phyloP scores from a whole-genome alignment of 2,888 invertebrate genomes.

The Helobdella robusta region DNA sequence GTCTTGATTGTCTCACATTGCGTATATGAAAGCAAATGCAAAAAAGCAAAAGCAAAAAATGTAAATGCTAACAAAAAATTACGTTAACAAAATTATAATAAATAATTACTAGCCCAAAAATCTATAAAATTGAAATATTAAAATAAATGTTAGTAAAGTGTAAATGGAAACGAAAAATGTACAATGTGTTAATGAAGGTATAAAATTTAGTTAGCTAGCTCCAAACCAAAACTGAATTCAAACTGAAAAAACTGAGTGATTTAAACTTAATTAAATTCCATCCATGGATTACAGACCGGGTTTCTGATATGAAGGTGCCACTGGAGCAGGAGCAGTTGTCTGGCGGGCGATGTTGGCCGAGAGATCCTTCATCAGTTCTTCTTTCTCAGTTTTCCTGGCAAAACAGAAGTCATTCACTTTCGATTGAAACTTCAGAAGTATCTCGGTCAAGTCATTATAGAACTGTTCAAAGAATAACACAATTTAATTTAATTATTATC shows the following conservation, averaged over 20 bases:
- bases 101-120: neutral
- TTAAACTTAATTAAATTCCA: neutral
- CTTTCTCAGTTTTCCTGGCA: conserved; percentile 96
- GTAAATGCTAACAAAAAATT: neutral
- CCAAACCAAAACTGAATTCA: neutral
- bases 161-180: neutral
- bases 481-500: too few relatives aligned
- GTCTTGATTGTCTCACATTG: too few relatives aligned
- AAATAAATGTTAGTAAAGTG: neutral
- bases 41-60: too few relatives aligned
- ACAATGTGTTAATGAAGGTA: neutral
- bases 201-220: too few relatives aligned
- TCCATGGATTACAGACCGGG: conserved; percentile 31
- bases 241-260: neutral
- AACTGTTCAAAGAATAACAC: conserved; percentile 49
- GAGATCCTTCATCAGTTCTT: conserved; percentile 86
- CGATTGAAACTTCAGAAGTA: conserved; percentile 87
- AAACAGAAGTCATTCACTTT: conserved; percentile 96
- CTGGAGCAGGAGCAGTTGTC: conserved; percentile 42
- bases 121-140: neutral
- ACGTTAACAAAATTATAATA: conserved; percentile 2
- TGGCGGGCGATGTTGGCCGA: conserved; percentile 64
- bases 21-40: too few relatives aligned
- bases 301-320: conserved; percentile 44
- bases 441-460: conserved; percentile 59